Base-by-base conservation (phyloP, 2,113 vertebrate genomes). In the Drymodes brunneopygia region DNA sequence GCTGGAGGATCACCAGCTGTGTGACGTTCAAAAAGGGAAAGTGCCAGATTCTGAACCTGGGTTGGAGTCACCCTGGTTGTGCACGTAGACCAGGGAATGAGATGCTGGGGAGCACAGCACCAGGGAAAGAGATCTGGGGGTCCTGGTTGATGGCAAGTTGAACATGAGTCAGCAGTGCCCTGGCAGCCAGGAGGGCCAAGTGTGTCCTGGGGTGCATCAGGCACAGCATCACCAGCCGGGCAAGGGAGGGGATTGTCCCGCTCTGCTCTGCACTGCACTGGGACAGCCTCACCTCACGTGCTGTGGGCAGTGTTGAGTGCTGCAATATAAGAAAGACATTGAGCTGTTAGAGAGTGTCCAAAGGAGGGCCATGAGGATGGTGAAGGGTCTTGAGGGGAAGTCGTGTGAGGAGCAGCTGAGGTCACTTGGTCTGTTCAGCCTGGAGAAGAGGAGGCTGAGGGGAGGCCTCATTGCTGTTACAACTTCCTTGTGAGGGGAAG, bases 191-290 rank as follows among this genome's bases (percentile, higher is more conserved):
- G 36, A 66, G 19, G 3, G 15, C 12, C 27, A 33, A 0, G 6
- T 0, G 0, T 25, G 15, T 29, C 33, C 44, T 16, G 36, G 44
- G 12, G 22, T 0, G 12, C 36, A 58, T 14, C 51, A 66, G 60
- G 38, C 28, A n/a, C 28, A 73, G 23, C 60, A 73, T 45, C 0
- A 0, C 12, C 51, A 38, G 16, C 12, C 0, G 0, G 60, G 7
- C 15, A 40, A 51, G 15, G 23, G 33, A 51, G 27, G 27, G 5
- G 19, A 45, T n/a, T n/a, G 28, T 58, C 38, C 16, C 0, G 0
- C 28, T 51, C 28, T 66, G 28, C 53, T 66, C n/a, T 74, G 38
- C 0, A 3, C n/a, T 74, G 38, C 0, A 3, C 1, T 33, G 19
- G 22, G 12, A 19, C 0, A 0, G 1, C 15, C 33, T 73, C 51